Base-by-base conservation (phyloP, 1,140 invertebrate species). In the Calycopis cecrops region DNA sequence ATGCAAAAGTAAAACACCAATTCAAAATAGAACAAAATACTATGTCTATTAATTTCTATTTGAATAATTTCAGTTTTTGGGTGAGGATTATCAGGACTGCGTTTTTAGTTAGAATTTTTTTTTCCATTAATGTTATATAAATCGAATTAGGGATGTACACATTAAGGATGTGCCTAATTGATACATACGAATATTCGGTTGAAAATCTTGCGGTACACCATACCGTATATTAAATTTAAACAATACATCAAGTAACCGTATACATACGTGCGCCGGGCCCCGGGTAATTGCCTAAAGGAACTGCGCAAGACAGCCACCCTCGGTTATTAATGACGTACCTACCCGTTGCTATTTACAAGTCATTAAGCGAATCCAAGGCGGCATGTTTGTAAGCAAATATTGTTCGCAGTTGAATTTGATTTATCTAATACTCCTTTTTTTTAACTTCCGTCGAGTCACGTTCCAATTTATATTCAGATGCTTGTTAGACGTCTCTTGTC, bases 301-400 rank as follows among this genome's bases (percentile, higher is more conserved):
- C 73, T 74, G 73, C 61, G 58, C 53, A 73, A 78, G 72, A 75
- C 75, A 71, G 69, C 64, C 63, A 49, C 63, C 61, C 55, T 55
- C n/a, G 52, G 67, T 78, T 78, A 77, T 77, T 77, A 77, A 77
- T 77, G 74, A 73, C 65, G 62, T 54, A 59, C 63, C 61, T 60
- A 65, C 71, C 67, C 69, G 52, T 53, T 63, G 59, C 60, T 77
- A 75, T 77, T 77, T 74, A 77, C 74, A 77, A 75, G 70, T 77
- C 74, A 77, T 77, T 77, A 77, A 75, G 67, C 59, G 70, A 65
- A 57, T 63, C 60, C 65, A 49, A 44, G 40, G 64, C 63, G 66
- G 65, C 71, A 67, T 76, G 63, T 70, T 69, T 69, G 67, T 71
- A 73, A 71, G 69, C 70, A 69, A 74, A 74, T 71, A 70, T 65